A percentile compares a stretch with the other conserved stretches of the same genome.
Evolutionary conservation across 2,888 invertebrate genomes (phyloP).

Genomic region (Orthonevra nobilis): DNA sequence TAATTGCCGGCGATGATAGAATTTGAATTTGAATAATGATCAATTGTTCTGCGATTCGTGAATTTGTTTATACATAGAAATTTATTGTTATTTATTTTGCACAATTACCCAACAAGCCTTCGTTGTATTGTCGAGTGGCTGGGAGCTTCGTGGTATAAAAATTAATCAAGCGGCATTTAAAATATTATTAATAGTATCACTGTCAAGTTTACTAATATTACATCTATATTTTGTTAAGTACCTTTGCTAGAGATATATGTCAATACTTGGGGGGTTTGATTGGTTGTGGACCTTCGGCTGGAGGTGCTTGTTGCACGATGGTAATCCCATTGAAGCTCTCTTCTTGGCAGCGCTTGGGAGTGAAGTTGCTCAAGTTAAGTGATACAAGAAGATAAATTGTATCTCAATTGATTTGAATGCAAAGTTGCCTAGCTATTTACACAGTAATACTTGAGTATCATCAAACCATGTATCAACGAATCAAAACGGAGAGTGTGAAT

Average conservation of each 20-base stretch:
- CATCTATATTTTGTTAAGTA: conserved; percentile 19
- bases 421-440: too few relatives aligned
- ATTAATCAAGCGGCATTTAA: conserved; percentile 28
- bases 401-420: conserved; percentile 28
- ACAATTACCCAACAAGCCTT: background rate
- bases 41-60: conserved; percentile 56
- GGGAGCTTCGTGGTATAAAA: conserved; percentile 13
- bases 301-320: conserved; percentile 1
- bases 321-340: conserved; percentile 4
- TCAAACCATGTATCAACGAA: too few relatives aligned
- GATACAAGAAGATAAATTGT: conserved; percentile 9
- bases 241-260: conserved; percentile 14
- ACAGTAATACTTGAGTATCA: too few relatives aligned
- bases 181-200: conserved; percentile 12
- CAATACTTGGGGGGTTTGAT: conserved; percentile 14
- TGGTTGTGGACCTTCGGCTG: conserved; percentile 8
- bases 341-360: conserved; percentile 5
- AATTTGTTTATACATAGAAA: conserved; percentile 35
- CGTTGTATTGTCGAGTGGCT: background rate
- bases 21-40: conserved; percentile 58
- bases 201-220: conserved; percentile 31
- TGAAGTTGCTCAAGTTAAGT: conserved; percentile 2
- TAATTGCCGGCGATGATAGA: conserved; percentile 56
- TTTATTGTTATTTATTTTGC: too few relatives aligned
- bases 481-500: too few relatives aligned